Evolutionary conservation across 2,797 vertebrate genomes (phyloP), one percentile per base, ranked within the genome.

Genomic region (Acipenser ruthenus): DNA sequence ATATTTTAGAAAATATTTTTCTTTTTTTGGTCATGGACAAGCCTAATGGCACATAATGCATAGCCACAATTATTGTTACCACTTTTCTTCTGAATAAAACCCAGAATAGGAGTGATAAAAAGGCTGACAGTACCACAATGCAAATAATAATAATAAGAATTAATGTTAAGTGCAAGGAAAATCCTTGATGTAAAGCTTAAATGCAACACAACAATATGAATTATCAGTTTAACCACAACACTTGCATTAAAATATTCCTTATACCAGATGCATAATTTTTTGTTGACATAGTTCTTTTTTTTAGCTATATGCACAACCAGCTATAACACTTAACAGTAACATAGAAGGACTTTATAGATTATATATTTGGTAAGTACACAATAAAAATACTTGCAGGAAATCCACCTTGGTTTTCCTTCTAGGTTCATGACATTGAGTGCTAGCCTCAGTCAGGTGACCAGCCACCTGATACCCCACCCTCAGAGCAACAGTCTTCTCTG

Each of bases 141-240:
- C 81, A 9, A 84, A 79, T 74, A 88, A 91, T 37, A 37, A 37
- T 37, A 37, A 37, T 37, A 37, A 37, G 2, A 37, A 37, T 37
- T 37, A 37, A 37, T 37, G 23, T 80, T 89, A 95, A 95, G 94
- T 95, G 93, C 93, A 95, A 92, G 86, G 84, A 81, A 87, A 88
- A 90, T 83, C 86, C 86, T 90, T 83, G 84, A 89, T 91, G 91
- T 84, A 92, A 95, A 94, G 92, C 86, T 84, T 78, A 83, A 89
- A 86, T 83, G 86, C 85, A 87, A 89, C 87, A 83, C 86, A 78
- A 77, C 82, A 83, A 84, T 83, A 81, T 37, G 23, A 4, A 85
- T 84, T 86, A 86, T 77, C 74, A 78, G 83, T 84, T 95, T 96
- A 95, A 94, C 96, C 93, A 95, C 85, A 84, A 88, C 82, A 90